A percentile compares a stretch with the other conserved stretches of the same genome.
Evolutionary conservation across 30 jellyfish, hydroid and myxozoan species (phyloP).

Genomic region (Hydractinia echinata): DNA sequence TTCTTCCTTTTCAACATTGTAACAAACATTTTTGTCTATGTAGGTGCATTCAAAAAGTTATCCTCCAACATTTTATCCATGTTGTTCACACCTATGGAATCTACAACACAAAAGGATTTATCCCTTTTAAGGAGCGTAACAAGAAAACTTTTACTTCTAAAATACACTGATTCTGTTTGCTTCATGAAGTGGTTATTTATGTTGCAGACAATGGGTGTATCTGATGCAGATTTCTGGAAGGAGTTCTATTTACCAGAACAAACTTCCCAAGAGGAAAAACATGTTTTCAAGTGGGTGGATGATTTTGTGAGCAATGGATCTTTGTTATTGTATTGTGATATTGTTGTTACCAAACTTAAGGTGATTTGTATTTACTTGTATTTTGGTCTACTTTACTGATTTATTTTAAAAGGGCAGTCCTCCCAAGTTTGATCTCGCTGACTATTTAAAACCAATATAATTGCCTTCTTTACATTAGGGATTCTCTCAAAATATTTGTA

Average conservation of each 20-base stretch:
- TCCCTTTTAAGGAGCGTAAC: slow-evolving; percentile 1
- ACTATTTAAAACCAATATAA: too few relatives aligned
- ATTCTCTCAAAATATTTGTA: too few relatives aligned
- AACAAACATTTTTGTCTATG: background rate
- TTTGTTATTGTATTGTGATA: slow-evolving; percentile 24
- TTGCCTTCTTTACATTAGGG: too few relatives aligned
- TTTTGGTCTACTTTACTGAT: too few relatives aligned
- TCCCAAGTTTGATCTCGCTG: too few relatives aligned
- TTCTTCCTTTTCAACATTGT: background rate
- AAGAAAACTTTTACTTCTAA: background rate
- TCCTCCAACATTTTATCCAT: slow-evolving; percentile 2
- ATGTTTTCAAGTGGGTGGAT: slow-evolving; percentile 2
- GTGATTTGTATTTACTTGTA: background rate
- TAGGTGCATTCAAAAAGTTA: slow-evolving; percentile 23
- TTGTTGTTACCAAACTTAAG: slow-evolving; percentile 19
- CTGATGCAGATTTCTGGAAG: slow-evolving; percentile 21
- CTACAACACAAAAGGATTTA: background rate
- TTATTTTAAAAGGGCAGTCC: too few relatives aligned
- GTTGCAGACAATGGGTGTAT: slow-evolving; percentile 20
- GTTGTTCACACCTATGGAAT: slow-evolving; percentile 14
- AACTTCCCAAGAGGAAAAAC: background rate
- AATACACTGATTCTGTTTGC: slow-evolving; percentile 10
- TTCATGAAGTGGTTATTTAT: slow-evolving; percentile 20
- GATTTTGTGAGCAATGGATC: slow-evolving; percentile 21
- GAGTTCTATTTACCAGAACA: background rate